A percentile compares a stretch with the other conserved stretches of the same genome.
phyloP scores from a whole-genome alignment of 2,113 vertebrate species.

The Salvelinus fontinalis region DNA sequence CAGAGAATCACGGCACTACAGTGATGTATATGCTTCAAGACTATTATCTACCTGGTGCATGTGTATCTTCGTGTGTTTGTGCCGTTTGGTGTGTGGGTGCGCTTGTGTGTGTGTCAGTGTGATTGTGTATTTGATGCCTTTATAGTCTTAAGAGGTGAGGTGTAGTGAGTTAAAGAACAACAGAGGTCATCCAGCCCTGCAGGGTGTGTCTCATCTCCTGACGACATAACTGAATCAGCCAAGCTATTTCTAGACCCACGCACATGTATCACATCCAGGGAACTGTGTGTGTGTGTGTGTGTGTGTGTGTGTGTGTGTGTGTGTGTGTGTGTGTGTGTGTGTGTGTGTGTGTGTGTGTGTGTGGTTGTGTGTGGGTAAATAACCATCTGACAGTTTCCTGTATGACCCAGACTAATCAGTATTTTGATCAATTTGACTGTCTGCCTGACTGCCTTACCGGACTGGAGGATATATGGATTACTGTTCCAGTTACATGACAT shows the following conservation, averaged over 20 bases:
- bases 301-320: too few species aligned
- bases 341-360: too few species aligned
- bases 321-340: too few species aligned
- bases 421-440: not conserved
- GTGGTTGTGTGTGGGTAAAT: not conserved
- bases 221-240: slow-evolving; percentile 12
- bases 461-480: too few species aligned
- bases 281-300: not conserved
- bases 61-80: not conserved
- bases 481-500: too few species aligned
- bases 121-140: slow-evolving; percentile 24
- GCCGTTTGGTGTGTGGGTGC: slow-evolving; percentile 1
- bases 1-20: not conserved
- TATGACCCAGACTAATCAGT: not conserved
- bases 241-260: not conserved
- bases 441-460: not conserved
- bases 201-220: slow-evolving; percentile 1
- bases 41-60: not conserved
- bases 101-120: slow-evolving; percentile 6
- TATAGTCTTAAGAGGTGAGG: not conserved
- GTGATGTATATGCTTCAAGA: too few species aligned
- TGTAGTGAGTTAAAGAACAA: not conserved
- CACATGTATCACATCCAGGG: not conserved
- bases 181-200: not conserved
- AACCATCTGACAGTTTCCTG: too few species aligned